Evolutionary conservation across 2,797 vertebrate genomes (phyloP).

Genomic region (Pipistrellus nathusii): DNA sequence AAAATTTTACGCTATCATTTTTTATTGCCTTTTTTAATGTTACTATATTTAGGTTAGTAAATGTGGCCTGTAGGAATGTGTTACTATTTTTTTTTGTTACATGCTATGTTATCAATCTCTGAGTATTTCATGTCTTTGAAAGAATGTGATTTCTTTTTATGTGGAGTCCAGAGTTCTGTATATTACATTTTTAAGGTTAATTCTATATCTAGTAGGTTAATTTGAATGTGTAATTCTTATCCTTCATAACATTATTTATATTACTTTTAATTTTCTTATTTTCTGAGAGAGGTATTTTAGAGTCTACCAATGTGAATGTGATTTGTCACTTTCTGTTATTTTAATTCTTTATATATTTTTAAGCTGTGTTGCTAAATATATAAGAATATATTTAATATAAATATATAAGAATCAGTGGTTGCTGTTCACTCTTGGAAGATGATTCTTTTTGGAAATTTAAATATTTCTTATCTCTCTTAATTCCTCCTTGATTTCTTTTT

Average conservation of each 20-base stretch:
- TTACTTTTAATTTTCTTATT: slow-evolving; percentile 42
- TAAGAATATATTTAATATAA: neutral
- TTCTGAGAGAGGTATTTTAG: slow-evolving; percentile 25
- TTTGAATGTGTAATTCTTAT: neutral
- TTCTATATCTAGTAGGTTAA: neutral
- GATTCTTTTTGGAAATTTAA: neutral
- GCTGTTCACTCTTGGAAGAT: neutral
- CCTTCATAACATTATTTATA: neutral
- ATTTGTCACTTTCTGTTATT: neutral
- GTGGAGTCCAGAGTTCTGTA: neutral
- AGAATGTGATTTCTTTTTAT: slow-evolving; percentile 2
- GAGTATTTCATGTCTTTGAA: slow-evolving; percentile 15
- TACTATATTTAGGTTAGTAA: neutral
- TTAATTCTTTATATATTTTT: neutral
- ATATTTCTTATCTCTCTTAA: neutral
- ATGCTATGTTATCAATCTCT: neutral
- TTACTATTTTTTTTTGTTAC: slow-evolving; percentile 1
- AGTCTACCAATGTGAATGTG: neutral
- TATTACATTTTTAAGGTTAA: neutral
- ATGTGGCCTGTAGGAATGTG: neutral
- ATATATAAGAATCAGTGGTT: neutral
- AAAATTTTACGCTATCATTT: neutral
- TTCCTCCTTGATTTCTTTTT: slow-evolving; percentile 24
- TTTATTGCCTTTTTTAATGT: neutral
- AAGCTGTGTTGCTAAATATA: neutral